These are phyloP conservation scores for Cydia splendana DNA, from an alignment of 1,140 invertebrate species.

Conservation along the genomic window DNA sequence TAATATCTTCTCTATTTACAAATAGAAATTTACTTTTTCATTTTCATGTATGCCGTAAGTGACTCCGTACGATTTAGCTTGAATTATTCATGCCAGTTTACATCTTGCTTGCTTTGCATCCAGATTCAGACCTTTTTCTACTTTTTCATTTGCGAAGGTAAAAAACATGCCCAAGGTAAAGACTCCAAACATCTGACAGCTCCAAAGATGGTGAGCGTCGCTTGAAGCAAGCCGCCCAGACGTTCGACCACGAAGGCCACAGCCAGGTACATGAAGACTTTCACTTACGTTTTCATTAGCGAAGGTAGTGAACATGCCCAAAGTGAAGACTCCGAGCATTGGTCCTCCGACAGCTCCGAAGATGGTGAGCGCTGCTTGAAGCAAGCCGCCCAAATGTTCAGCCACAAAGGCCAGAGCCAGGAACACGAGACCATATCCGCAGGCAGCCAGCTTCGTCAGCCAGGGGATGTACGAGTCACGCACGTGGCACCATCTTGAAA, in stretches of 20 bases:
- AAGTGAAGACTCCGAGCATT: conserved; percentile 89
- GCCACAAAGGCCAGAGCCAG: conserved; percentile 87
- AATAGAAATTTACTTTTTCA: no score
- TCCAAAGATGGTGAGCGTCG: conserved; percentile 81
- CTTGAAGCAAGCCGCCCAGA: conserved; percentile 90
- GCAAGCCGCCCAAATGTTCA: conserved; percentile 88
- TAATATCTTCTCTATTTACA: no score
- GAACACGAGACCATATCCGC: conserved; percentile 77
- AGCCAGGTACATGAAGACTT: conserved; percentile 70
- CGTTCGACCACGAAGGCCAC: conserved; percentile 83
- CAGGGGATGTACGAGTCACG: conserved; percentile 54
- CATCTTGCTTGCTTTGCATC: no score
- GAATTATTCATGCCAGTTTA: no score
- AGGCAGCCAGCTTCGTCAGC: conserved; percentile 72
- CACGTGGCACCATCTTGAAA: conserved; percentile 61
- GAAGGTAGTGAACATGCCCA: conserved; percentile 94
- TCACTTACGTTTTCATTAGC: conserved; percentile 86
- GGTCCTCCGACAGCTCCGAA: conserved; percentile 94
- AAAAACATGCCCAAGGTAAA: conserved; percentile 94
- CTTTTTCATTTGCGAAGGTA: conserved; percentile 65
- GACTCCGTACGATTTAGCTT: no score
- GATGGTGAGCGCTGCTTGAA: conserved; percentile 92
- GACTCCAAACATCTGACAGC: conserved; percentile 81
- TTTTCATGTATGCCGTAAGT: no score
- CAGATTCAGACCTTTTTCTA: conserved; percentile 34